Conservation (phyloP, 2,113 vertebrate species). For the Megaptera novaeangliae region DNA sequence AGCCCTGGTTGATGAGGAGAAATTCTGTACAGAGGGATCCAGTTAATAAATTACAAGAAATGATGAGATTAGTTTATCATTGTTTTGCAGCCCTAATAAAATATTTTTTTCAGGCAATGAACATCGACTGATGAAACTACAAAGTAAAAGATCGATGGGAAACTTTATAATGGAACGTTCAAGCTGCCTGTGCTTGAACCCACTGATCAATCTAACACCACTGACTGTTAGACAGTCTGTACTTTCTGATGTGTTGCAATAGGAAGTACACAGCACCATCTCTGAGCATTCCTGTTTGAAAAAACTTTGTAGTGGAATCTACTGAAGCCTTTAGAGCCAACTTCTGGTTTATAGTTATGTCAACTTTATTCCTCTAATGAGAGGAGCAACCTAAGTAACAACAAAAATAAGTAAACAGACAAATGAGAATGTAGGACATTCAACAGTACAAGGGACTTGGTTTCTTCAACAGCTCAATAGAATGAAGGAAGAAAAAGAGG, state of each 20-base stretch:
- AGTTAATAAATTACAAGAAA: conserved; percentile 29
- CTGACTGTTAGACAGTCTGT: not conserved
- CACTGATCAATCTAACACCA: not conserved
- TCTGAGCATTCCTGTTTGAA: not conserved
- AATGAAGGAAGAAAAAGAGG: not conserved
- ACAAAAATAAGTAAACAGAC: not conserved
- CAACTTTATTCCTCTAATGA: not conserved
- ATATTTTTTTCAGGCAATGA: not conserved
- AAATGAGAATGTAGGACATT: conserved; percentile 12
- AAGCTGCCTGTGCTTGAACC: not conserved
- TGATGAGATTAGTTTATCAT: not conserved
- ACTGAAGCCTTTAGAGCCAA: not conserved
- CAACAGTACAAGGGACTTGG: not conserved
- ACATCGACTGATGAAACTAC: not conserved
- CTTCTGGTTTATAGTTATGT: not conserved
- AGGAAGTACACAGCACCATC: not conserved
- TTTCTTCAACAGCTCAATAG: not conserved
- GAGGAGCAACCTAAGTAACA: not conserved
- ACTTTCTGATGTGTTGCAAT: not conserved
- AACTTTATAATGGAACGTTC: not conserved
- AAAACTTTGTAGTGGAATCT: not conserved
- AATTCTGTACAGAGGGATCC: not conserved
- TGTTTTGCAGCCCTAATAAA: not conserved
- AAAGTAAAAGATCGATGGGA: not conserved
- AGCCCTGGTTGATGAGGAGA: not conserved